Base-by-base conservation (phyloP, 2,888 invertebrate genomes). In the Bellardia bayeri region DNA sequence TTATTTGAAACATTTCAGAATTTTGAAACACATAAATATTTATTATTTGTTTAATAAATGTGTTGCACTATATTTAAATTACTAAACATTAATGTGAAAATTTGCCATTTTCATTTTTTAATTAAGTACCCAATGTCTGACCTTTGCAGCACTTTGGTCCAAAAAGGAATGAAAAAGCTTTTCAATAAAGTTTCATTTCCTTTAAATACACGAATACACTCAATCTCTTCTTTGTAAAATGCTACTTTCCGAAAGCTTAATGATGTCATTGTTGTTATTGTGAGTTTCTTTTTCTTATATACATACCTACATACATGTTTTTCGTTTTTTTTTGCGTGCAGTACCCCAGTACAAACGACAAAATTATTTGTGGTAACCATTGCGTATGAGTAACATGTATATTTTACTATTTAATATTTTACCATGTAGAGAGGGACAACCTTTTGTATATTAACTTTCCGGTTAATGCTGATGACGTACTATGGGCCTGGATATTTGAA, bases 161-260 rank as follows among this genome's bases (percentile, higher is more conserved):
- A 63, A 63, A 37, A 58, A 69, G 33, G 30, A 37, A 51, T 11
- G 13, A 13, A 51, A 81, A 56, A 81, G 72, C 81, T 72, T 79
- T 68, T 68, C 6, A 2, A 23, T 40, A 37, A 33, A 61, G 23
- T 45, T 69, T 45, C 49, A 54, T 6, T 16, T 69, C 49, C 14
- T 33, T 61, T 8, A 42, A 51, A 63, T 3, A 56, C n/a, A 51
- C 6, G 40, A 72, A 72, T 54, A 40, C 56, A 45, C 51, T 54
- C 30, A 40, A 51, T 23, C 54, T 42, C 40, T 37, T 71, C 0
- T 51, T 51, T 6, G 11, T 45, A 3, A 63, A 63, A 75, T 85
- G 68, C 63, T 75, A 75, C 49, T 75, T 56, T 72, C 58, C 76
- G 66, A 85, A 78, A 85, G 81, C 81, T 85, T 76, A 56, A 82